Percentiles rank a stretch among this genome's conserved stretches.
phyloP scores from a whole-genome alignment of 2,797 vertebrate genomes.

The Momotus momota region DNA sequence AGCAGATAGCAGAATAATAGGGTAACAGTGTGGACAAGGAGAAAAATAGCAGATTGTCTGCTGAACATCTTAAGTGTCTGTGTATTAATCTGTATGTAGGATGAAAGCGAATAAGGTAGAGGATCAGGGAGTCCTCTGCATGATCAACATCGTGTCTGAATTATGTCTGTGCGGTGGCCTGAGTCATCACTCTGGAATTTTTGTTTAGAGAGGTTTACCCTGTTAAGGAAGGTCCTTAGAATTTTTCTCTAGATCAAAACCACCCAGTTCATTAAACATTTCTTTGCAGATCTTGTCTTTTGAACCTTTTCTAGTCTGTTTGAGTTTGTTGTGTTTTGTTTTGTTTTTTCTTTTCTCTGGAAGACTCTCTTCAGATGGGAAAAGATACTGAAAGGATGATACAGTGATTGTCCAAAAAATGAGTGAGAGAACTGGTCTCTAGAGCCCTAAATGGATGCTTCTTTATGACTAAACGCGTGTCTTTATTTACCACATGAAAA shows the following conservation, averaged over 20 bases:
- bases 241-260: neutral
- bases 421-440: neutral
- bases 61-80: neutral
- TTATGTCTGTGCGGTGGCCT: neutral
- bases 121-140: neutral
- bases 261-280: neutral
- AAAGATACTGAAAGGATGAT: neutral
- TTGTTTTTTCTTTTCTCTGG: neutral
- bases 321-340: neutral
- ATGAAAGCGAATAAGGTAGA: neutral
- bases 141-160: neutral
- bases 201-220: neutral
- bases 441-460: neutral
- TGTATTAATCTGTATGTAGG: neutral
- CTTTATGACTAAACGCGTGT: neutral
- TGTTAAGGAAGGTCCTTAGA: neutral
- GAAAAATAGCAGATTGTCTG: neutral
- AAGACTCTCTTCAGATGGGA: neutral
- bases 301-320: neutral
- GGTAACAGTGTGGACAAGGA: neutral
- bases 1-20: neutral
- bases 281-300: neutral
- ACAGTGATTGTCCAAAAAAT: neutral
- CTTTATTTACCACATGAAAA: neutral
- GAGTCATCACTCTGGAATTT: fast-evolving